Conservation (phyloP, 2,888 invertebrate species). For the Cephus rjabovi region DNA sequence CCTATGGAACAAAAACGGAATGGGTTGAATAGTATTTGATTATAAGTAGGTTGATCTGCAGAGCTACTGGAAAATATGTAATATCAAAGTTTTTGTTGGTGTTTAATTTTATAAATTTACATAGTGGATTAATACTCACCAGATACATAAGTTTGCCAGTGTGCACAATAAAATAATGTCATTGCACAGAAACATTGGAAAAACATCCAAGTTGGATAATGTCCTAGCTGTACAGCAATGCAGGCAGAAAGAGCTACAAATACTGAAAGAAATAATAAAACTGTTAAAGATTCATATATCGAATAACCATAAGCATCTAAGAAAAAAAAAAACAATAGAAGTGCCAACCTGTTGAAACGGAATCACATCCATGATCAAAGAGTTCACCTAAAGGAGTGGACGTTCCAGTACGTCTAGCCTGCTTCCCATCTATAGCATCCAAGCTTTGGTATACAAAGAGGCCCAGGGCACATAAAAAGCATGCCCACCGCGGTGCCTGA, state of each 20-base stretch:
- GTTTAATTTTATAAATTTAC: neutral
- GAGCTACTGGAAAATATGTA: neutral
- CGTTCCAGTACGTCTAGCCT: slow-evolving; percentile 93
- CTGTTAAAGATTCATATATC: neutral
- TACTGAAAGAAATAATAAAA: slow-evolving; percentile 69
- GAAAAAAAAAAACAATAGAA: neutral
- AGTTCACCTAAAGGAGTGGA: slow-evolving; percentile 96
- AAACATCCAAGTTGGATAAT: slow-evolving; percentile 94
- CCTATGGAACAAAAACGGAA: slow-evolving; percentile 63
- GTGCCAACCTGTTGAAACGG: slow-evolving; percentile 83
- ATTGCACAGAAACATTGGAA: slow-evolving; percentile 95
- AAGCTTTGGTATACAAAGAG: slow-evolving; percentile 97
- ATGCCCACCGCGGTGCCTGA: slow-evolving; percentile 92
- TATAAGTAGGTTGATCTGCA: neutral
- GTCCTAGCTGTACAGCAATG: slow-evolving; percentile 91
- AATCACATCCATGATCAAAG: slow-evolving; percentile 99
- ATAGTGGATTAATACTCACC: slow-evolving; percentile 67
- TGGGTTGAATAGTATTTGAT: neutral
- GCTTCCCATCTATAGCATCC: slow-evolving; percentile 99
- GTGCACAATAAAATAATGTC: slow-evolving; percentile 97
- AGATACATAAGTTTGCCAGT: slow-evolving; percentile 99
- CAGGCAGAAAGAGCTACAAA: slow-evolving; percentile 98
- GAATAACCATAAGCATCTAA: neutral
- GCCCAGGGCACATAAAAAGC: slow-evolving; percentile 90
- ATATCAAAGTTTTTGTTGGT: neutral